Percentiles rank a stretch among this genome's conserved stretches.
Evolutionary conservation across 2,113 vertebrate species (phyloP).

Genomic region (Astur gentilis): DNA sequence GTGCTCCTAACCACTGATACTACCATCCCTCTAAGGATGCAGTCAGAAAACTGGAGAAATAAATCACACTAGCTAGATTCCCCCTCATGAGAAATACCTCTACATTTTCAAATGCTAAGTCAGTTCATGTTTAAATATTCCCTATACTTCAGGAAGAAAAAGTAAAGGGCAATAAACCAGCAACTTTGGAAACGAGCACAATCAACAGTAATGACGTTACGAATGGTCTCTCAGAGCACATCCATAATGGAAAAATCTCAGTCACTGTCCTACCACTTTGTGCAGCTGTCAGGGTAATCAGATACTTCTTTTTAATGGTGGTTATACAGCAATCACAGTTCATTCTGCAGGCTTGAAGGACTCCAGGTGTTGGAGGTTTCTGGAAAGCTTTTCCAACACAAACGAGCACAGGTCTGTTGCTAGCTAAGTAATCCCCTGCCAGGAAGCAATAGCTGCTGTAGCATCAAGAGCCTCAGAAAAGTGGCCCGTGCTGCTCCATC

Average conservation of each 20-base stretch:
- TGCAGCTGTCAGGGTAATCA: background rate
- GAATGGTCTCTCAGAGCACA: background rate
- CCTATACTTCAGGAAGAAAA: background rate
- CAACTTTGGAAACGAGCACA: background rate
- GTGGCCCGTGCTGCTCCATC: fast-evolving
- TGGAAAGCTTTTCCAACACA: background rate
- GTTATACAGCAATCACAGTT: background rate
- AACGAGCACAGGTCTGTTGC: background rate
- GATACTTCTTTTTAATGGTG: background rate
- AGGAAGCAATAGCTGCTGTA: background rate
- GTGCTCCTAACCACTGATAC: background rate
- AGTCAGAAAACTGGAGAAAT: background rate
- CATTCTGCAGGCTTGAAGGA: background rate
- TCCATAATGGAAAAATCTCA: background rate
- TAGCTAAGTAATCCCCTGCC: background rate
- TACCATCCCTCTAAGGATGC: background rate
- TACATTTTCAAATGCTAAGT: background rate
- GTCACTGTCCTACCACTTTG: background rate
- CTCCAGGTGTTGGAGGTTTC: background rate
- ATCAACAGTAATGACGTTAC: background rate
- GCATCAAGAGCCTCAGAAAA: background rate
- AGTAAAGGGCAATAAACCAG: background rate
- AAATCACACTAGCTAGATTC: background rate
- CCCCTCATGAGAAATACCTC: background rate
- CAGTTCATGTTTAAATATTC: background rate